Evolutionary conservation across 2,797 vertebrate genomes (phyloP).

Genomic region (Halcyon smyrnensis): DNA sequence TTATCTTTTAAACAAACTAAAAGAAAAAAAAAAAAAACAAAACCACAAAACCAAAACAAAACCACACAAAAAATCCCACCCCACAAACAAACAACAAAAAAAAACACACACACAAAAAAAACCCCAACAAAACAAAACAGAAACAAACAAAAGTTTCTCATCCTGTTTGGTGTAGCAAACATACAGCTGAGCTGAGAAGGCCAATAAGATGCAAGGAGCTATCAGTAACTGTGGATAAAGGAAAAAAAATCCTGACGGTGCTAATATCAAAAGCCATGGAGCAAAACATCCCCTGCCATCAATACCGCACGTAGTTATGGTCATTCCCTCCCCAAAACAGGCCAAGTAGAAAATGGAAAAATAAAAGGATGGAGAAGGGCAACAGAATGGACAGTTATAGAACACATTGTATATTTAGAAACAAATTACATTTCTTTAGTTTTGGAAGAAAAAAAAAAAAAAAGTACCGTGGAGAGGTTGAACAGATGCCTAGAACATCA

Average conservation of each 20-base stretch:
- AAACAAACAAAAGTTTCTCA: neutral
- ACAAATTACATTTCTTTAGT: neutral
- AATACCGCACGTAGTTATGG: neutral
- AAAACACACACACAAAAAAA: neutral
- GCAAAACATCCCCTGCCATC: neutral
- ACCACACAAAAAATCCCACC: neutral
- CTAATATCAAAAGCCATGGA: neutral
- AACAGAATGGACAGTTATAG: neutral
- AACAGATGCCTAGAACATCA: neutral
- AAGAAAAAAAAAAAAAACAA: too few species aligned
- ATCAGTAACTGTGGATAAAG: neutral
- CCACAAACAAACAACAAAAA: neutral
- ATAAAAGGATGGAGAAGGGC: neutral
- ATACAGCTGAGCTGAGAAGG: neutral
- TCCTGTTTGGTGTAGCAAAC: neutral
- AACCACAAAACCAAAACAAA: too few species aligned
- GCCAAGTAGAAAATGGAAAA: neutral
- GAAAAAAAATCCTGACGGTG: neutral
- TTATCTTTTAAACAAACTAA: neutral
- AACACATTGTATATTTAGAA: neutral
- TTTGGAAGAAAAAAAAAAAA: neutral
- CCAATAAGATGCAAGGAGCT: neutral
- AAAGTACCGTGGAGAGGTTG: rapidly evolving
- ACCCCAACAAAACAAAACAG: neutral
- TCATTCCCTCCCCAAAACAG: neutral